These are phyloP conservation scores for Danio kyathit DNA, from an alignment of 2,797 vertebrate species.

Conservation along the genomic window DNA sequence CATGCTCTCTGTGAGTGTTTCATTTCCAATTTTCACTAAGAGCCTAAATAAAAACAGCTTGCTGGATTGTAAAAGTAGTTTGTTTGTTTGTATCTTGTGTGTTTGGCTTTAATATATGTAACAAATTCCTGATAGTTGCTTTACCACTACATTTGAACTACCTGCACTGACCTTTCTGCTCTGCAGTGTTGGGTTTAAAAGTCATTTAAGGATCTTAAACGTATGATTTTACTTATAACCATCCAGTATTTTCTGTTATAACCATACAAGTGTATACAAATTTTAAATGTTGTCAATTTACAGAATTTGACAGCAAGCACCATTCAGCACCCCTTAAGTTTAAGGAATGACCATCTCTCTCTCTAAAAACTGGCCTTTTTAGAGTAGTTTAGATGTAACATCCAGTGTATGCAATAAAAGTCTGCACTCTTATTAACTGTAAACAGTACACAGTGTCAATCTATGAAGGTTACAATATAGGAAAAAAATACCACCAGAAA, in stretches of 20 bases:
- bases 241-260: not conserved
- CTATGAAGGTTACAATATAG: constrained; percentile 75
- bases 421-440: not conserved
- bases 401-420: not conserved
- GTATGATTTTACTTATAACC: not conserved
- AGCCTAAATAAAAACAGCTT: constrained; percentile 20
- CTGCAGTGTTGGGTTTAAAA: too few relatives aligned
- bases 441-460: constrained; percentile 68
- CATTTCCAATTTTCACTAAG: not conserved
- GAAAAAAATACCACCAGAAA: constrained; percentile 75
- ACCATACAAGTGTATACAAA: not conserved
- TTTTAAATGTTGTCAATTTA: not conserved
- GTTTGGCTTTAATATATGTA: constrained; percentile 2
- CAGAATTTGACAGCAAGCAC: not conserved
- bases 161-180: not conserved
- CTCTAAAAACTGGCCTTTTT: not conserved
- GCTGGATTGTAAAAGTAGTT: not conserved
- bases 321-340: not conserved
- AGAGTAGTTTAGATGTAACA: not conserved
- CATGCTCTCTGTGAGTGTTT: not conserved
- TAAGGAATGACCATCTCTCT: not conserved
- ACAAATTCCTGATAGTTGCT: not conserved
- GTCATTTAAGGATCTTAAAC: too few relatives aligned
- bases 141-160: not conserved
- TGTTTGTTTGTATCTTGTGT: not conserved